Percentiles rank a stretch among this genome's conserved stretches.
These are phyloP conservation scores for Acyrthosiphon pisum DNA, from an alignment of 1,140 invertebrate species.

Conservation along the genomic window DNA sequence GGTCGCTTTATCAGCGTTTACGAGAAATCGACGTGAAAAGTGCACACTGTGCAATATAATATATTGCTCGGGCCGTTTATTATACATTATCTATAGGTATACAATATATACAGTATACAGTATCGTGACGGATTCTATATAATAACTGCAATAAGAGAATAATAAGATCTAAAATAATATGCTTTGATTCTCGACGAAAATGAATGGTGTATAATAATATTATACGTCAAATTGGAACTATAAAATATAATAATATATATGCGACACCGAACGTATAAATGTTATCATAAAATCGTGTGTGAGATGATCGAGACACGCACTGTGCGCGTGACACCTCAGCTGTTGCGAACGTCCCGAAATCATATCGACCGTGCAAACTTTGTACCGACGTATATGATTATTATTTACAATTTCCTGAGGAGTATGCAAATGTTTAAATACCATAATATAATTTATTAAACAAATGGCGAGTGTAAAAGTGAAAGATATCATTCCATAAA, in stretches of 20 bases:
- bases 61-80: not conserved
- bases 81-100: not conserved
- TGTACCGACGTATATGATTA: not conserved
- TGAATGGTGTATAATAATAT: not conserved
- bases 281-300: not conserved
- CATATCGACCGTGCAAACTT: not conserved
- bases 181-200: not conserved
- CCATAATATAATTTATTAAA: slow-evolving; percentile 3
- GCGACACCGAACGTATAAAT: not conserved
- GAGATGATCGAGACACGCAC: not conserved
- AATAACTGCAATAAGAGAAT: not conserved
- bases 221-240: too few species aligned
- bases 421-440: not conserved
- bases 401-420: not conserved
- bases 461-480: not conserved
- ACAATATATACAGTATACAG: not conserved
- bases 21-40: slow-evolving; percentile 22
- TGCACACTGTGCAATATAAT: not conserved
- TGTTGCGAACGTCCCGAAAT: not conserved
- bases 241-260: not conserved
- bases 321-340: not conserved
- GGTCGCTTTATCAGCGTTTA: slow-evolving; percentile 44
- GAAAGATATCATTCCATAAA: not conserved
- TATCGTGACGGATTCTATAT: not conserved
- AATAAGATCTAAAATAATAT: not conserved